These are phyloP conservation scores for Cyprinus carpio DNA, from an alignment of 2,113 vertebrate species.

Conservation along the genomic window DNA sequence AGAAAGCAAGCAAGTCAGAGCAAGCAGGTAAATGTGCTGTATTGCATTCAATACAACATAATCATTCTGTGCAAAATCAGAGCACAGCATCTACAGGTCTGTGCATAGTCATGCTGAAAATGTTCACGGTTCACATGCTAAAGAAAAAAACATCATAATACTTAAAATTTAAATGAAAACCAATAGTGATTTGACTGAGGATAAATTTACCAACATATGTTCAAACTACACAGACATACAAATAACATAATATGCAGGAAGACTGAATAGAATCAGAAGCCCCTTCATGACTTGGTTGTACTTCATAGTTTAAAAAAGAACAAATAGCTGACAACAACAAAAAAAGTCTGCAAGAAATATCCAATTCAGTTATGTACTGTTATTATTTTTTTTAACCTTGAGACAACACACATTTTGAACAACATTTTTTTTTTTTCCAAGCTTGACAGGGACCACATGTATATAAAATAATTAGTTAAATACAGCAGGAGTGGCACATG, in stretches of 20 bases:
- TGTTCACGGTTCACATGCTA: constrained; percentile 81
- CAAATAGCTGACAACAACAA: constrained; percentile 59
- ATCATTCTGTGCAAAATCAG: constrained; percentile 63
- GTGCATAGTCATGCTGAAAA: constrained; percentile 74
- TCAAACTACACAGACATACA: constrained; percentile 62
- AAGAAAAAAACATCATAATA: constrained; percentile 58
- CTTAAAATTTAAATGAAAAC: constrained; percentile 55
- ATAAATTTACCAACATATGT: constrained; percentile 61
- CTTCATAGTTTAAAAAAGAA: constrained; percentile 60
- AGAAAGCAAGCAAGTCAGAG: constrained; percentile 64
- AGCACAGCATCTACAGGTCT: constrained; percentile 64
- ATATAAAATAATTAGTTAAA: constrained; percentile 21
- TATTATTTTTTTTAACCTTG: constrained; percentile 59
- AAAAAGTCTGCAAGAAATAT: constrained; percentile 50
- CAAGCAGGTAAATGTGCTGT: constrained; percentile 57
- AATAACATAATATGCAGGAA: constrained; percentile 65
- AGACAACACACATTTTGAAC: constrained; percentile 45
- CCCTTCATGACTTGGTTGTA: constrained; percentile 61
- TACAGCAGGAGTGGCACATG: constrained; percentile 32
- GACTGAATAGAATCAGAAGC: constrained; percentile 63
- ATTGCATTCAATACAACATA: constrained; percentile 56
- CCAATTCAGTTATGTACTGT: constrained; percentile 8
- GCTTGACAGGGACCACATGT: constrained; percentile 37
- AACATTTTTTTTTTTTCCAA: constrained; percentile 39
- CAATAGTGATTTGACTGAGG: constrained; percentile 51